phyloP scores from a whole-genome alignment of 2,797 vertebrate genomes.

The Phrynocephalus guinanensis region DNA sequence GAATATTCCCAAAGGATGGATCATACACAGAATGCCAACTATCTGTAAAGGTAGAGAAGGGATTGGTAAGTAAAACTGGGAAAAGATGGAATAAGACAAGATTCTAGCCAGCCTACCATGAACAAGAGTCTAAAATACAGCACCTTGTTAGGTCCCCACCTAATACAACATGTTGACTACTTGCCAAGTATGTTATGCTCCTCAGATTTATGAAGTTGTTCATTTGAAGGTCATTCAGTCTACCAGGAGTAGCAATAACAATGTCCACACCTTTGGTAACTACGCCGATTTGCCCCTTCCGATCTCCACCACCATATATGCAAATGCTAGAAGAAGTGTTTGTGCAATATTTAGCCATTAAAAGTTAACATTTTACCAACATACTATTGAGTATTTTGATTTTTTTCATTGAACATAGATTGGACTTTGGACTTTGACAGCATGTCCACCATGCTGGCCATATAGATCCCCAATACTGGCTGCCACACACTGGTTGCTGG shows the following conservation, averaged over 20 bases:
- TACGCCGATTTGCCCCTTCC: slow-evolving; percentile 85
- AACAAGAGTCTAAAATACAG: background rate
- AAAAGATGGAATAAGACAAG: background rate
- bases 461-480: no score
- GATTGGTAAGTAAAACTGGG: background rate
- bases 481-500: no score
- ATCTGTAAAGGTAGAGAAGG: background rate
- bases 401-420: background rate
- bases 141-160: slow-evolving; percentile 23
- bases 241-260: slow-evolving; percentile 96
- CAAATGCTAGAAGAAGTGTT: slow-evolving; percentile 84
- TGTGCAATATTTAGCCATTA: slow-evolving; percentile 8
- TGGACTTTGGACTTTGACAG: no score
- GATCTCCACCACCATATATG: slow-evolving; percentile 93
- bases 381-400: background rate
- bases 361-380: slow-evolving; percentile 1
- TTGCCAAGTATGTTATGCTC: slow-evolving; percentile 94
- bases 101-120: background rate
- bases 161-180: slow-evolving; percentile 36
- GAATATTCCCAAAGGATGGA: background rate
- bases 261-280: slow-evolving; percentile 91
- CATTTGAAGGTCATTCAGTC: slow-evolving; percentile 96
- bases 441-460: no score
- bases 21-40: background rate
- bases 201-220: slow-evolving; percentile 89